Evolutionary conservation across 2,888 invertebrate genomes (phyloP).

Genomic region (Dolichopus griseipennis): DNA sequence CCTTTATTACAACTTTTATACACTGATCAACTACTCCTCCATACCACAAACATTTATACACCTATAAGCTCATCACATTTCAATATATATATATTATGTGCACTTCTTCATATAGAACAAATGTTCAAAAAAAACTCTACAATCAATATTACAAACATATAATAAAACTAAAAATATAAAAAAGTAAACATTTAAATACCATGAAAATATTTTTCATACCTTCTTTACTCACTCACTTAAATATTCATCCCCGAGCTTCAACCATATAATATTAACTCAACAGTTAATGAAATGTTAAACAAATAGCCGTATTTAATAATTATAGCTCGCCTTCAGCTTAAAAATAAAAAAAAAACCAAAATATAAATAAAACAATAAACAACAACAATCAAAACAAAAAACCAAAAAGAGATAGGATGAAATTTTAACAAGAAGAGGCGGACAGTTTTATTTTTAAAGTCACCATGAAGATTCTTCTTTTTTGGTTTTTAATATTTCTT

Average conservation of each 20-base stretch:
- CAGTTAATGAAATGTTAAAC: conserved; percentile 21
- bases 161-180: background rate
- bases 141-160: too few relatives aligned
- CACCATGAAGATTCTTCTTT: background rate
- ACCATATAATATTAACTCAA: conserved; percentile 7
- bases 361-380: too few relatives aligned
- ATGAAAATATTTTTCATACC: background rate
- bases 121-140: too few relatives aligned
- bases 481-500: background rate
- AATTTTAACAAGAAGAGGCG: conserved; percentile 24
- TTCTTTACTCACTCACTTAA: background rate
- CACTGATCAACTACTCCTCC: too few relatives aligned
- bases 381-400: too few relatives aligned
- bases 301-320: conserved; percentile 24
- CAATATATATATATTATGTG: too few relatives aligned
- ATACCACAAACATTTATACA: too few relatives aligned
- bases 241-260: background rate
- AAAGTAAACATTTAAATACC: background rate
- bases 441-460: conserved; percentile 18
- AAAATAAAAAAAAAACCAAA: conserved; percentile 17
- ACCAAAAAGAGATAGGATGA: conserved; percentile 19
- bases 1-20: too few relatives aligned
- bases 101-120: too few relatives aligned
- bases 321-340: conserved; percentile 13
- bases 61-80: too few relatives aligned